Conservation (phyloP, 2,113 vertebrate species). For the Melanerpes aurifrons region DNA sequence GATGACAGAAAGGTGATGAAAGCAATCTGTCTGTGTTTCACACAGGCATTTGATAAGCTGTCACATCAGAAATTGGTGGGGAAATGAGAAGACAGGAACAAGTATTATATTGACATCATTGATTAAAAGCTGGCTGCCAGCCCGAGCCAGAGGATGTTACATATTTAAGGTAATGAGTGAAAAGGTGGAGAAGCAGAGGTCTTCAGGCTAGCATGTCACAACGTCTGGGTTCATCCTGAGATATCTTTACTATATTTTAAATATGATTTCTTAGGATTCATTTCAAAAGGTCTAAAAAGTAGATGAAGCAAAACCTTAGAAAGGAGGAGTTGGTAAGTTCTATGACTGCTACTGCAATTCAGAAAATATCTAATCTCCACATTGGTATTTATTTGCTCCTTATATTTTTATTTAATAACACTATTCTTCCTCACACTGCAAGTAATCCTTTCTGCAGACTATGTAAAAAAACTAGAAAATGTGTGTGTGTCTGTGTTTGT, state of each 20-base stretch:
- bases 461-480: not conserved
- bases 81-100: constrained; percentile 14
- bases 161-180: not conserved
- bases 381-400: not conserved
- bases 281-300: not conserved
- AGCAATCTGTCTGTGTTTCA: constrained; percentile 21
- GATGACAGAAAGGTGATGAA: constrained; percentile 36
- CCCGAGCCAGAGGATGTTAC: not conserved
- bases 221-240: not conserved
- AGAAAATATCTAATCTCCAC: not conserved
- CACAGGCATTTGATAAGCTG: constrained; percentile 1
- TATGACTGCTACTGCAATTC: not conserved
- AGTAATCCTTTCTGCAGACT: not conserved
- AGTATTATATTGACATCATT: not conserved
- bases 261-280: not conserved
- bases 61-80: constrained; percentile 31
- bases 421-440: not conserved
- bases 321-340: not conserved
- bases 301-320: not conserved
- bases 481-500: too few relatives aligned
- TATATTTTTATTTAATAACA: not conserved
- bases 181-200: not conserved
- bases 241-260: not conserved
- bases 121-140: constrained; percentile 23
- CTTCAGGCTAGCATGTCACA: not conserved